These are phyloP conservation scores for Columba guinea DNA, from an alignment of 2,797 vertebrate species.

Conservation along the genomic window DNA sequence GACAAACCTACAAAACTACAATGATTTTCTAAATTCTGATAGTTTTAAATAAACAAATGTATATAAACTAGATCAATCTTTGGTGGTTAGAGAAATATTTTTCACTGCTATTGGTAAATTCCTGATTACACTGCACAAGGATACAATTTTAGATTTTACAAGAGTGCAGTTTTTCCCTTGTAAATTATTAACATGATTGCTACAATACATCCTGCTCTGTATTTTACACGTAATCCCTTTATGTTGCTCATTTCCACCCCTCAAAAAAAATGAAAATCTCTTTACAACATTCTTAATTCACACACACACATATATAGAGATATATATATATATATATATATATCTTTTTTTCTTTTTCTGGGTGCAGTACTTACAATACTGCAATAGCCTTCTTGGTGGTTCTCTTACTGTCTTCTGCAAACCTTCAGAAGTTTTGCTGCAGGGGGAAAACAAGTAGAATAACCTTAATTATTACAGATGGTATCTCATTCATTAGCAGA, in stretches of 20 bases:
- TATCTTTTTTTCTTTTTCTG: not conserved
- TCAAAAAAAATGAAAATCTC: not conserved
- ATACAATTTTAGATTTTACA: conserved; percentile 78
- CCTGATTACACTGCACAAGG: conserved; percentile 67
- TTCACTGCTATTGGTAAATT: conserved; percentile 77
- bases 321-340: too few species aligned
- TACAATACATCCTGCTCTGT: conserved; percentile 70
- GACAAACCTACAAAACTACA: conserved; percentile 80
- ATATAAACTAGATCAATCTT: conserved; percentile 78
- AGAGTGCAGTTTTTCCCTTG: conserved; percentile 67
- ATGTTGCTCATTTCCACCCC: conserved; percentile 55
- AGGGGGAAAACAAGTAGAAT: conserved; percentile 69
- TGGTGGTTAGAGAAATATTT: conserved; percentile 75
- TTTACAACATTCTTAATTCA: conserved; percentile 69
- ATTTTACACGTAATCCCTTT: conserved; percentile 69
- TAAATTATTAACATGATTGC: conserved; percentile 76
- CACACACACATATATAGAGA: not conserved
- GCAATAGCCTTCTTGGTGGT: conserved; percentile 54
- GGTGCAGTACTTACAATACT: conserved; percentile 72
- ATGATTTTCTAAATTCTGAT: conserved; percentile 80
- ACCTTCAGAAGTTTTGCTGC: conserved; percentile 74
- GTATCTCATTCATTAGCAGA: conserved; percentile 72
- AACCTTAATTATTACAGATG: conserved; percentile 76
- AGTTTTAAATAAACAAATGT: conserved; percentile 84
- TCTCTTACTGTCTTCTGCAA: conserved; percentile 67